Conservation (phyloP, 2,888 invertebrate genomes). For the Smittia sp. region DNA sequence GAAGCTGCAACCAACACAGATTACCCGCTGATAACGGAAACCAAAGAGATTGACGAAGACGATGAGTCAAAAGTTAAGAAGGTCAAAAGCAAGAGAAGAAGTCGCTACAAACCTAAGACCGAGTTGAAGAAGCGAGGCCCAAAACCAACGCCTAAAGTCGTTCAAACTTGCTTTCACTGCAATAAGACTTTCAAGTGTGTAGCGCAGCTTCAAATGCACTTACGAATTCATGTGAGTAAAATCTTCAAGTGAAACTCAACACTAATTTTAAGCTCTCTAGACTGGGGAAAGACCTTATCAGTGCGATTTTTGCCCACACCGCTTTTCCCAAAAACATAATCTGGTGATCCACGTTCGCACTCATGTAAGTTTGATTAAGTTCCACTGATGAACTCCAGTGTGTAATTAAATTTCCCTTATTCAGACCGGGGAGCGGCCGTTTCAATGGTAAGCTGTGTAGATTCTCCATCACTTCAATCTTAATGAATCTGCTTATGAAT, state of each 20-base stretch:
- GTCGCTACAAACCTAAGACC: conserved; percentile 58
- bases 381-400: background rate
- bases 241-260: background rate
- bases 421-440: conserved; percentile 57
- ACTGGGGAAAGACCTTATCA: conserved; percentile 61
- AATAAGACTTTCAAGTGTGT: conserved; percentile 62
- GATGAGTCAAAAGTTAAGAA: conserved; percentile 24
- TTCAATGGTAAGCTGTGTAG: conserved; percentile 52
- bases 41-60: conserved; percentile 18
- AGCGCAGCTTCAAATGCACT: conserved; percentile 62
- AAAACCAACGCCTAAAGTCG: conserved; percentile 60
- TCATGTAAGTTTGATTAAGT: conserved; percentile 48
- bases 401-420: background rate
- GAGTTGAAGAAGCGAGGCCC: conserved; percentile 61
- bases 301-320: conserved; percentile 59
- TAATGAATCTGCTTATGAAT: too few relatives aligned
- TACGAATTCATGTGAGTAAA: conserved; percentile 49
- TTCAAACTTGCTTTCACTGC: conserved; percentile 60
- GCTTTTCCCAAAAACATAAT: conserved; percentile 63
- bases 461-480: background rate
- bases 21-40: conserved; percentile 14
- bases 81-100: conserved; percentile 47
- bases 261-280: conserved; percentile 47
- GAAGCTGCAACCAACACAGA: conserved; percentile 62
- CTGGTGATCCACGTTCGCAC: conserved; percentile 60